Base-by-base conservation (phyloP, 2,797 vertebrate genomes). In the Pangasius sanitwongsei region DNA sequence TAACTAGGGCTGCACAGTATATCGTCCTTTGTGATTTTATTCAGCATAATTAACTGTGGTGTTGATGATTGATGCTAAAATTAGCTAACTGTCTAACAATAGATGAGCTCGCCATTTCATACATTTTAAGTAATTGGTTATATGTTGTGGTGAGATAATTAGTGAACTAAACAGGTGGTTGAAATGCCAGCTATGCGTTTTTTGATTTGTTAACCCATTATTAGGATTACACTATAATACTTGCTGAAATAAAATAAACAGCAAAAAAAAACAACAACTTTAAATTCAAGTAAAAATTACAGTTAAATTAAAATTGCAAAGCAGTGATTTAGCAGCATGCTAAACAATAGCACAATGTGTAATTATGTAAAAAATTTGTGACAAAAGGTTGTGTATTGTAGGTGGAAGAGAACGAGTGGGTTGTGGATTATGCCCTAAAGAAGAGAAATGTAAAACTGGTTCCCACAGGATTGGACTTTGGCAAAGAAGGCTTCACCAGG, bases 361-460 rank as follows among this genome's bases (percentile, higher is more conserved):
- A 37, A 53, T 55, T 53, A 23, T 55, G 11, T 41, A 20, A n/a
- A 80, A 59, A 37, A 80, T 65, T 6, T 63, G 5, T 88, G 74
- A 80, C 61, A 53, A 75, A 69, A 53, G 37, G 18, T 86, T 44
- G 8, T 9, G 5, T 89, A 12, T 90, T 87, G 55, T 92, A 99
- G 99, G 97, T 99, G 87, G 99, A 99, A 87, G 99, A 99, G 94
- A 99, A 99, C 0, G 99, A 99, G 93, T 99, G 98, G 97, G 99
- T 99, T 90, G 98, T 99, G 87, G 98, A 99, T 94, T 99, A 99
- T 0, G 98, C 98, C 85, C 94, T 99, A 92, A 99, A 98, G 94
- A 99, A 99, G 92, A 97, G 99, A 92, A 99, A 99, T 0, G 97
- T 99, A 81, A 98, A 99, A 81, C 94, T 99, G 90, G 99, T 99